Evolutionary conservation across 2,888 invertebrate species (phyloP).

Genomic region (Troides aeacus): DNA sequence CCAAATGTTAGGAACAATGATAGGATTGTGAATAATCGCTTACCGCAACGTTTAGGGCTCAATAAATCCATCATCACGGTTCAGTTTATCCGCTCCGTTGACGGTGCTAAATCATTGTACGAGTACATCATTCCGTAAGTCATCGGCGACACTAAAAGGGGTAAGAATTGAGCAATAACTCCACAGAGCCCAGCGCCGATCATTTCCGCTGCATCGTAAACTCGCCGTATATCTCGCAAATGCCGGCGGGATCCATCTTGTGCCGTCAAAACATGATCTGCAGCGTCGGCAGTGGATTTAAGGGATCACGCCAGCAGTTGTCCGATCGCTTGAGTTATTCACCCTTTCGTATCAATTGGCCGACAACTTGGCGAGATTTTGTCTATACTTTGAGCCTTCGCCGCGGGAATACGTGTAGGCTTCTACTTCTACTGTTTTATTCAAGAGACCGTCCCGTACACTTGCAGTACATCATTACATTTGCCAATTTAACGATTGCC

Average conservation of each 20-base stretch:
- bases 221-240: slow-evolving; percentile 4
- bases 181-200: neutral
- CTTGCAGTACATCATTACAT: no score
- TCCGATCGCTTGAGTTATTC: slow-evolving; percentile 56
- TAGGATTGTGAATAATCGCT: no score
- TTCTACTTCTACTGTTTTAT: neutral
- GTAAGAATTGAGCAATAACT: slow-evolving; percentile 1
- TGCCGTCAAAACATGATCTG: slow-evolving; percentile 52
- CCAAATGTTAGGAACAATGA: no score
- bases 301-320: slow-evolving; percentile 53
- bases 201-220: slow-evolving; percentile 1
- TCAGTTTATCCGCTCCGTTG: no score
- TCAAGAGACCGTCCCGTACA: no score
- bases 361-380: neutral
- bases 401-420: neutral
- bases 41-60: no score
- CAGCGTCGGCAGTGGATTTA: slow-evolving; percentile 61
- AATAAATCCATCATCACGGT: no score
- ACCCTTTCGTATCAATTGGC: slow-evolving; percentile 53
- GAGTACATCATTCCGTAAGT: neutral
- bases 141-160: neutral
- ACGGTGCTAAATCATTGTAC: no score
- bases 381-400: neutral
- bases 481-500: no score
- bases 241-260: slow-evolving; percentile 35